These are phyloP conservation scores for Sweltsa coloradensis DNA, from an alignment of 1,140 invertebrate species.

Conservation along the genomic window DNA sequence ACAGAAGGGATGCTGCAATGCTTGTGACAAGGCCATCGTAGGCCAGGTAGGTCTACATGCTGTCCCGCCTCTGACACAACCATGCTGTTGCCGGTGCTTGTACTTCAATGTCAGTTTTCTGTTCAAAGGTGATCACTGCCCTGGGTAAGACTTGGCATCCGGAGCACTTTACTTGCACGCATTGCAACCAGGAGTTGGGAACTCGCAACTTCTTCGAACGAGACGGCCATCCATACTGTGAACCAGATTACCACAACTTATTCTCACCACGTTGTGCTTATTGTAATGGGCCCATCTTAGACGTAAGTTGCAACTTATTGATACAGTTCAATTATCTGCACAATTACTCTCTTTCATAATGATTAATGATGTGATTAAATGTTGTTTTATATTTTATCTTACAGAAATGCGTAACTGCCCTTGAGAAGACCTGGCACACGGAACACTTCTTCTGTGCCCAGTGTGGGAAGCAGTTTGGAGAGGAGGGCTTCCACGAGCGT, in stretches of 20 bases:
- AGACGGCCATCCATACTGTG: constrained; percentile 93
- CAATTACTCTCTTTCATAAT: background rate
- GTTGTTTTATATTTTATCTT: constrained; percentile 25
- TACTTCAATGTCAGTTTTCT: background rate
- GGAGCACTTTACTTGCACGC: constrained; percentile 95
- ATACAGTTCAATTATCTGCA: background rate
- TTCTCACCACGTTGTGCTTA: constrained; percentile 97
- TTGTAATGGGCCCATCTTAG: constrained; percentile 95
- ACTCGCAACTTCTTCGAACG: constrained; percentile 98
- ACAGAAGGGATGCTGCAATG: constrained; percentile 95
- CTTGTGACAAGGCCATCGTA: constrained; percentile 95
- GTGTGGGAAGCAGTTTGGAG: constrained; percentile 92
- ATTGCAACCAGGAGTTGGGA: constrained; percentile 92
- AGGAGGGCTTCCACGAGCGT: constrained; percentile 91
- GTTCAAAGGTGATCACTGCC: constrained; percentile 72
- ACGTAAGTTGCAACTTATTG: constrained; percentile 64
- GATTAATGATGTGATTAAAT: background rate
- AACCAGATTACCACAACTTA: constrained; percentile 94
- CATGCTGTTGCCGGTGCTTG: background rate
- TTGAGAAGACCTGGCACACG: constrained; percentile 98
- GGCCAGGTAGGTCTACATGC: constrained; percentile 70
- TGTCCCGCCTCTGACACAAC: too few species aligned
- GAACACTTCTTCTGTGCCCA: constrained; percentile 99
- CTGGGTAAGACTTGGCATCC: constrained; percentile 99
- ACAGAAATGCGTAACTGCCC: constrained; percentile 96